A percentile compares a stretch with the other conserved stretches of the same genome.
These are phyloP conservation scores for Oryzias celebensis DNA, from an alignment of 2,113 vertebrate genomes.

Conservation along the genomic window DNA sequence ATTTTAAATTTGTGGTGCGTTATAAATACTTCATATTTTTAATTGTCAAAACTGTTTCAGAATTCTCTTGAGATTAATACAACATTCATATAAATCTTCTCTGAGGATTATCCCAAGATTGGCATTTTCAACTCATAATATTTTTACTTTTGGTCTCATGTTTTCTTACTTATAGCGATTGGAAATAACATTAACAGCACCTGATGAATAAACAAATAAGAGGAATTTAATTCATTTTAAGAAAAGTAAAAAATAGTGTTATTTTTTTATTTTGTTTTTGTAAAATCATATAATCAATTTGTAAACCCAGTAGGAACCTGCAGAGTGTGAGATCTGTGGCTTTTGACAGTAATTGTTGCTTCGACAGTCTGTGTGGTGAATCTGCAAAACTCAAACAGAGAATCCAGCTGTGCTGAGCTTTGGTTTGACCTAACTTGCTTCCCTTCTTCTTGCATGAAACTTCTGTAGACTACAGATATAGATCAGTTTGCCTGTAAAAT, in stretches of 20 bases:
- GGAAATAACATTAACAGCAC: no score
- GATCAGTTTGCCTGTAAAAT: constrained; percentile 17
- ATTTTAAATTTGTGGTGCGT: no score
- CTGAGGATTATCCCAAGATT: no score
- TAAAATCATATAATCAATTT: not conserved
- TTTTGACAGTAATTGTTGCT: constrained; percentile 36
- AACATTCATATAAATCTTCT: no score
- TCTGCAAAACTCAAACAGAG: constrained; percentile 4
- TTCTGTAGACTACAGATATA: constrained; percentile 13
- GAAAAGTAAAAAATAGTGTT: not conserved
- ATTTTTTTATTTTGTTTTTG: not conserved
- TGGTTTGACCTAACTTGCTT: constrained; percentile 39
- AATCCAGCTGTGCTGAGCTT: constrained; percentile 18
- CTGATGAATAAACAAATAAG: no score
- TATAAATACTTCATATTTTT: no score
- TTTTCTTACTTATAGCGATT: no score
- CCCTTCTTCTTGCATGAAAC: constrained; percentile 49
- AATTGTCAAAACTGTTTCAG: no score
- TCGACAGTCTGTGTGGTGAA: constrained; percentile 29
- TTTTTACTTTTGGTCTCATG: no score
- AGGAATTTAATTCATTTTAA: not conserved
- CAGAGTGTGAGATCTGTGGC: constrained; percentile 8
- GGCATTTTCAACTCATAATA: no score
- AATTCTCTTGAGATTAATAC: no score
- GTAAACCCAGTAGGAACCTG: not conserved